phyloP scores from a whole-genome alignment of 2,888 invertebrate genomes.

The Plagodis dolabraria region DNA sequence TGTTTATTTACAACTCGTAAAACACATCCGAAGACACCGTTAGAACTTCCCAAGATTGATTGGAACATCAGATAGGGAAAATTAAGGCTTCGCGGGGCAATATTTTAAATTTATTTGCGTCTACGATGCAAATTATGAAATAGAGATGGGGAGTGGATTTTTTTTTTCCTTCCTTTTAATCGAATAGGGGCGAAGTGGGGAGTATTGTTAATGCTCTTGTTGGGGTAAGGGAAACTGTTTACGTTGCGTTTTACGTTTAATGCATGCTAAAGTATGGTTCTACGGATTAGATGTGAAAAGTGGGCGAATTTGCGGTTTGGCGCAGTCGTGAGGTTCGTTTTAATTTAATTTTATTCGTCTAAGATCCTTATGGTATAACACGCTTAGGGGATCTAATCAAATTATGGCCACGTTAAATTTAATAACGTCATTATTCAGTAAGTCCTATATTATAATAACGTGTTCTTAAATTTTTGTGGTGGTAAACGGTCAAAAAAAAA shows the following conservation, averaged over 20 bases:
- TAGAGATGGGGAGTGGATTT: conserved; percentile 71
- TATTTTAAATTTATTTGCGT: conserved; percentile 83
- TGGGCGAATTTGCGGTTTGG: conserved; percentile 26
- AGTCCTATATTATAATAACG: too few relatives aligned
- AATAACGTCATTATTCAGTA: too few relatives aligned
- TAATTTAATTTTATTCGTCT: conserved; percentile 22
- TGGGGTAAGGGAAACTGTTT: conserved; percentile 66
- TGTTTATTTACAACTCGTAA: conserved; percentile 25
- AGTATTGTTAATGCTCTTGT: conserved; percentile 66
- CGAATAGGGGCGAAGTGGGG: conserved; percentile 69
- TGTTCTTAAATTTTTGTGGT: too few relatives aligned
- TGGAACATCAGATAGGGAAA: conserved; percentile 68
- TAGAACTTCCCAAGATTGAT: conserved; percentile 60
- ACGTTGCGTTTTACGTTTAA: conserved; percentile 56
- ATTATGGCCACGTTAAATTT: not conserved
- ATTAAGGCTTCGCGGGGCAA: conserved; percentile 72
- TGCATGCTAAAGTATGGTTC: conserved; percentile 43
- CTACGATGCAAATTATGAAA: conserved; percentile 83
- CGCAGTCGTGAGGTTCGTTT: conserved; percentile 13
- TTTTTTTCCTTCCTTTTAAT: conserved; percentile 71
- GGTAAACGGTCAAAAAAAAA: too few relatives aligned
- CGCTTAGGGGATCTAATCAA: conserved; percentile 6
- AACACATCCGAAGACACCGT: conserved; percentile 35
- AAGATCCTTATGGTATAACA: conserved; percentile 1
- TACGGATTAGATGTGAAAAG: conserved; percentile 26